Base-by-base conservation (phyloP, 2,888 invertebrate species). In the Limnephilus lunatus region DNA sequence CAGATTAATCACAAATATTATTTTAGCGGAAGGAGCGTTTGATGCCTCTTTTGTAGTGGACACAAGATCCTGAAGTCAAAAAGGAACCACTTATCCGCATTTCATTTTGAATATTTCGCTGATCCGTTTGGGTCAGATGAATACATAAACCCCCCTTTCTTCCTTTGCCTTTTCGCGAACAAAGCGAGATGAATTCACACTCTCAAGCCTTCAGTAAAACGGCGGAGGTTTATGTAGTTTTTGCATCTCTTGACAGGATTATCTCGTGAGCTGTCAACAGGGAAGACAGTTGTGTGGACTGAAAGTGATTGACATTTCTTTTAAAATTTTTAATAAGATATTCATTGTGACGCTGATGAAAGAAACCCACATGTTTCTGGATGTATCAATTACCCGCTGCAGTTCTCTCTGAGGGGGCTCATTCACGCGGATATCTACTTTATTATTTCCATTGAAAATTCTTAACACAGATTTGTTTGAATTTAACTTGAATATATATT, bases 251-350 rank as follows among this genome's bases (percentile, higher is more conserved):
- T 48, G 85, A 81, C 90, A 89, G 90, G 90, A 92, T 90, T 92
- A 90, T 92, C 92, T 88, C 92, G 53, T 85, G 81, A n/a, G 82
- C 91, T 88, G 90, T 90, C 90, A 90, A 90, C 90, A 31, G 68
- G 12, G 87, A 83, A 86, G 48, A 48, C 85, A 86, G 48, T 48
- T 44, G 35, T 44, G 85, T 39, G 48, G 48, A 83, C 90, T 86
- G 81, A 39, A 89, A 53, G 87, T 93, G 93, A 93, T 93, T 93
- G 93, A 93, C 93, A 91, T 92, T 92, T 92, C 93, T 92, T 93
- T 93, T 93, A 90, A 91, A 92, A 87, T 91, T 91, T 91, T 92
- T 93, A 93, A 93, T 92, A 92, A 92, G 92, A 93, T 92, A 88
- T 92, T 89, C 93, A 92, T 93, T 92, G 93, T 92, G 88, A 31